A percentile compares a stretch with the other conserved stretches of the same genome.
Conservation (phyloP, 2,888 invertebrate genomes). For the Lochmaea crataegi region DNA sequence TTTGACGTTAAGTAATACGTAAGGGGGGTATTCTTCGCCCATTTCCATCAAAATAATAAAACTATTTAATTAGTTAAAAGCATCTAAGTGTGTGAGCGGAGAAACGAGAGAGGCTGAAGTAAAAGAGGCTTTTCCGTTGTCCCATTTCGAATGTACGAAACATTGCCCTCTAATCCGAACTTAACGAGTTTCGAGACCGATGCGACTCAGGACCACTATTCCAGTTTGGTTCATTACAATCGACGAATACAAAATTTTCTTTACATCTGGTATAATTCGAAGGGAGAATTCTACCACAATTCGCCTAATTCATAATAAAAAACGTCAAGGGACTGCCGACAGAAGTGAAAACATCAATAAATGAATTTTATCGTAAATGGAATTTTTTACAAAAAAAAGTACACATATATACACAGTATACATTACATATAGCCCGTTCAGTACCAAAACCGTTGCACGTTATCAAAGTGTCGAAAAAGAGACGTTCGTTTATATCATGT, state of each 20-base stretch:
- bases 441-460: too few species aligned
- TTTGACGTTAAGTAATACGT: too few species aligned
- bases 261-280: background rate
- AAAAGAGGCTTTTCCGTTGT: slow-evolving; percentile 35
- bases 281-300: background rate
- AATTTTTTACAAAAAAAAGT: too few species aligned
- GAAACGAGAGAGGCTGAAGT: slow-evolving; percentile 44
- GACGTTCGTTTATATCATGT: too few species aligned
- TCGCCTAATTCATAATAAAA: background rate
- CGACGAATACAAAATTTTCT: background rate
- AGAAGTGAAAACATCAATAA: too few species aligned
- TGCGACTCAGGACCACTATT: slow-evolving; percentile 44
- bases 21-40: slow-evolving; percentile 43
- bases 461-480: too few species aligned
- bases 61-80: slow-evolving; percentile 60
- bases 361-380: too few species aligned
- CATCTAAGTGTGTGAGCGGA: slow-evolving; percentile 53
- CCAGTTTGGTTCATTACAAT: slow-evolving; percentile 32
- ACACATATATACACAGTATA: too few species aligned
- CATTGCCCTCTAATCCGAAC: slow-evolving; percentile 64
- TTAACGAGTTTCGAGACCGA: slow-evolving; percentile 63
- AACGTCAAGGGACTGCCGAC: too few species aligned
- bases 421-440: too few species aligned
- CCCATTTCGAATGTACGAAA: slow-evolving; percentile 54
- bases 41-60: slow-evolving; percentile 50